Conservation (phyloP, 2,113 vertebrate genomes). For the Dissostichus mawsoni region DNA sequence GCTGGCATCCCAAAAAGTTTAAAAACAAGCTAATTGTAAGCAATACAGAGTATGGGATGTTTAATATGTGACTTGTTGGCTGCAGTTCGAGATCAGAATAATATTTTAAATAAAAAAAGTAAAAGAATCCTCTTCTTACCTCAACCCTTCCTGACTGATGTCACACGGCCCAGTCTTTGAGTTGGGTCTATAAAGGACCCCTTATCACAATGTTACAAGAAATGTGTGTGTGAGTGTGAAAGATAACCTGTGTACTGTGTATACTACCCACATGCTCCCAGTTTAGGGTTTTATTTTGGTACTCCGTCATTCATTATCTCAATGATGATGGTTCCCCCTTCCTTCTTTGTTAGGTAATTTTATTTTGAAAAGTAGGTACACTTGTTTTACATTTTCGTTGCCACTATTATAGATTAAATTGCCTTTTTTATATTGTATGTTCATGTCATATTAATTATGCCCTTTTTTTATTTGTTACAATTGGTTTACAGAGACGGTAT, state of each 20-base stretch:
- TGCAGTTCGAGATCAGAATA: not conserved
- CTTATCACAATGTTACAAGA: constrained; percentile 32
- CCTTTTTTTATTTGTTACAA: constrained; percentile 34
- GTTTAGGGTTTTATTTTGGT: constrained; percentile 49
- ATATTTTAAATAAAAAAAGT: not conserved
- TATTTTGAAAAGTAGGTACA: constrained; percentile 56
- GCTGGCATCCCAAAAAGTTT: not conserved
- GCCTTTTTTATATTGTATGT: constrained; percentile 64
- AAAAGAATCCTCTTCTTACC: not conserved
- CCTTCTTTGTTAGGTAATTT: constrained; percentile 47
- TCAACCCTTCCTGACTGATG: not conserved
- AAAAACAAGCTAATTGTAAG: not conserved
- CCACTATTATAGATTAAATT: constrained; percentile 58
- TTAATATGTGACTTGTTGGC: not conserved
- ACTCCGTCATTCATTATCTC: constrained; percentile 28
- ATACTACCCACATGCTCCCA: constrained; percentile 56
- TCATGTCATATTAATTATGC: constrained; percentile 46
- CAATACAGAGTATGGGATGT: not conserved
- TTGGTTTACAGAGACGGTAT: constrained; percentile 64
- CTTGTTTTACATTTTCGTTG: constrained; percentile 59
- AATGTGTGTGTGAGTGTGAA: constrained; percentile 30
- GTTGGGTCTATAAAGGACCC: constrained; percentile 58
- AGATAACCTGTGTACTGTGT: constrained; percentile 60
- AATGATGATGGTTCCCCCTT: constrained; percentile 35
- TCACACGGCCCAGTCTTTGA: constrained; percentile 45